Base-by-base conservation (phyloP, 2,888 invertebrate species). In the Halocaridina rubra region DNA sequence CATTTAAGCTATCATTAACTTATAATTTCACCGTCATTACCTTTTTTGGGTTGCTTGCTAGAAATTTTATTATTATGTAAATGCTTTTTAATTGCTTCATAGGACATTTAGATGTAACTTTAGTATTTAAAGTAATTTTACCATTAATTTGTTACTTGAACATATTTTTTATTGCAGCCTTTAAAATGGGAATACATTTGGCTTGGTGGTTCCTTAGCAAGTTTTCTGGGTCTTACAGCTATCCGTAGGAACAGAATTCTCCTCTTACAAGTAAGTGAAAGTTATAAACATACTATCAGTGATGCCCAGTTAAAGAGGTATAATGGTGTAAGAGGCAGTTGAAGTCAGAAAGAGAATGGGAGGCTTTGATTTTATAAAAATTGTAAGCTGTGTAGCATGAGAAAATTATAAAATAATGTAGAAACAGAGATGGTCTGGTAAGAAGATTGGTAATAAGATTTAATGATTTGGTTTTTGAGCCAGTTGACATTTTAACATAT, bases 171-270 rank as follows among this genome's bases (percentile, higher is more conserved):
- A 88, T 93, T 93, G 80, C 92, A 95, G 94, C 96, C 97, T 1
- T 92, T 96, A 71, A 93, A 94, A 92, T 98, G 98, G 98, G 98
- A 98, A 91, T 98, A 97, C 91, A 93, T 96, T 89, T 98, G 98
- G 98, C 94, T 96, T 89, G 91, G 94, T 27, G 97, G 97, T 89
- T 92, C 97, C 82, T 91, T 96, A 39, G 93, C 96, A 57, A 96
- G 96, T 16, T 95, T 97, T 91, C 92, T 97, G 84, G 98, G 96
- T 4, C 92, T 98, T 78, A 94, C 96, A 39, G 96, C 98, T 57
- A 94, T 96, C 89, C 95, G 96, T 89, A 94, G 94, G 89, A 88
- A 88, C 69, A 78, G 86, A 22, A 39, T 72, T 7, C 27, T 87
- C 5, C 81, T 87, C 33, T 67, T 87, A 22, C 86, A 88, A 78